These are phyloP conservation scores for Ischnura elegans DNA, from an alignment of 2,888 invertebrate genomes.

Conservation along the genomic window DNA sequence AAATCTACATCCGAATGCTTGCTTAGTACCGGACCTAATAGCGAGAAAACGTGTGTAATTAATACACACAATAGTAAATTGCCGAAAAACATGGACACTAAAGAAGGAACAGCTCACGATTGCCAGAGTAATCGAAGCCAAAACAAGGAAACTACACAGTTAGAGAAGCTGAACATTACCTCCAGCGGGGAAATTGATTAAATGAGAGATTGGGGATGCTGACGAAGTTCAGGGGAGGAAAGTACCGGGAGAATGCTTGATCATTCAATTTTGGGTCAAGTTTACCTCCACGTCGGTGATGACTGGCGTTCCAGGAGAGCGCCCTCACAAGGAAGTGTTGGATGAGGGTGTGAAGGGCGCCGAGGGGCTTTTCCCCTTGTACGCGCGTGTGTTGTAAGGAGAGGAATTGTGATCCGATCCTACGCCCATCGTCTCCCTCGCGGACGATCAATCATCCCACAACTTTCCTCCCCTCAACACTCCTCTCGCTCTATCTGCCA, in stretches of 20 bases:
- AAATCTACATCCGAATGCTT: no score
- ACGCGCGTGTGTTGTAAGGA: neutral
- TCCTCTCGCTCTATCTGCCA: no score
- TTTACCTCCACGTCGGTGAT: neutral
- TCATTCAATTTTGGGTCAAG: slow-evolving; percentile 17
- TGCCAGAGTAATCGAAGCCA: no score
- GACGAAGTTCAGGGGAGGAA: neutral
- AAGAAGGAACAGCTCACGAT: no score
- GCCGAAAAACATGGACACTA: no score
- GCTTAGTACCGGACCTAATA: no score
- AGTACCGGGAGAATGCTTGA: neutral
- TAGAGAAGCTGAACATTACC: no score
- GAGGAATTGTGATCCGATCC: neutral
- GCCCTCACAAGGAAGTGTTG: neutral
- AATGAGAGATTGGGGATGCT: no score
- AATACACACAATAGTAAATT: no score
- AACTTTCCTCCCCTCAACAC: neutral
- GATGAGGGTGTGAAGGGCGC: neutral
- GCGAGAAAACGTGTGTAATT: no score
- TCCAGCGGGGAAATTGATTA: no score
- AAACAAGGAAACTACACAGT: no score
- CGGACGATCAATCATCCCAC: neutral
- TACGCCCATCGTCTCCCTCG: neutral
- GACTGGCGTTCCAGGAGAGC: neutral
- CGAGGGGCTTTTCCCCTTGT: neutral